Evolutionary conservation across 2,113 vertebrate genomes (phyloP), one percentile per base, ranked within the genome.

Genomic region (Osmerus mordax): DNA sequence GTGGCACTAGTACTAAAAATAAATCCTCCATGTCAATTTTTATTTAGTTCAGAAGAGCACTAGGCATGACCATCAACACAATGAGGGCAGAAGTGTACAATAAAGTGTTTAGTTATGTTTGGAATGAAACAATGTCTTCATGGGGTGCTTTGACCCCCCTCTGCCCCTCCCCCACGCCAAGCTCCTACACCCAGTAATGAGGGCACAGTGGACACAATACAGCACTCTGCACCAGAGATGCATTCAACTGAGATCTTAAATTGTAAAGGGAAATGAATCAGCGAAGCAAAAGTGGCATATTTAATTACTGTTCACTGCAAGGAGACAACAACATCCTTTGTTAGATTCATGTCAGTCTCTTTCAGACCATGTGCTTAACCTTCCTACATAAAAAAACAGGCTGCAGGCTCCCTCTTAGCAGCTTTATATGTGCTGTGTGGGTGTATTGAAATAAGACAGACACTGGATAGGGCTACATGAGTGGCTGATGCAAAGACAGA

Each of bases 271-370:
- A 94, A 93, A 92, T 92, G 89, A 94, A 92, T 93, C 92, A 94
- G 89, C 91, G 90, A 89, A 93, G 92, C 92, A 93, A 91, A 96
- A 96, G 92, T 93, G 90, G 93, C 93, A 93, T 91, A 94, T 94
- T 94, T 94, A 94, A 96, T 95, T 94, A 94, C 86, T 92, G 91
- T 92, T 93, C 93, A 92, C 83, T 90, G 91, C 78, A 78, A 92
- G 89, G 87, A 90, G 91, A 94, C 90, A 94, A 95, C 94, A 91
- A 92, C 72, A 87, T 86, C 91, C 89, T 93, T 91, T 92, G 91
- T 92, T 86, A 92, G 93, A 88, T 84, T 74, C 89, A 83, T 83
- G 89, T 90, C 78, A 77, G 76, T 84, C 86, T 83, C 86, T 90
- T 83, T 84, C 87, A 88, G 85, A 92, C 84, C 83, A 92, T 81